Conservation (phyloP, 2,797 vertebrate genomes). For the Sylvia borin region DNA sequence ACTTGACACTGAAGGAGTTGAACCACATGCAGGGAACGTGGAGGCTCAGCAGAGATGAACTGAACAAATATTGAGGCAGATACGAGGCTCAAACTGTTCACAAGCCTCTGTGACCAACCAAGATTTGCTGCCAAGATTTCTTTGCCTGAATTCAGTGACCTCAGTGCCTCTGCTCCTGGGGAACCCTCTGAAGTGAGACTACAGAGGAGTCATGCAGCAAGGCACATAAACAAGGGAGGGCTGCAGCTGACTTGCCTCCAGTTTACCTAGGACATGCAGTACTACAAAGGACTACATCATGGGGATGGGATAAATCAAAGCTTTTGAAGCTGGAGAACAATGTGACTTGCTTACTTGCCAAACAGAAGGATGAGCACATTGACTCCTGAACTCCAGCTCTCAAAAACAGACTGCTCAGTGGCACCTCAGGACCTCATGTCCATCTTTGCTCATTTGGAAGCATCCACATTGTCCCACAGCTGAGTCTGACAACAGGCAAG, state of each 20-base stretch:
- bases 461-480: not conserved
- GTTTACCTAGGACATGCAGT: not conserved
- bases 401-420: not conserved
- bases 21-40: fast-evolving
- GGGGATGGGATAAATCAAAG: not conserved
- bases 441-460: not conserved
- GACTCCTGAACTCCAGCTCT: not conserved
- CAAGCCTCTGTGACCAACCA: fast-evolving
- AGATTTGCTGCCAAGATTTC: not conserved
- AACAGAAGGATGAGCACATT: not conserved
- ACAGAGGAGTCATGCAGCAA: not conserved
- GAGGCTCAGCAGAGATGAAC: not conserved
- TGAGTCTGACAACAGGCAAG: not conserved
- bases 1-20: not conserved
- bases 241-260: not conserved
- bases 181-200: not conserved
- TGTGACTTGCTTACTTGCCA: not conserved
- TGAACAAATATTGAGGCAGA: not conserved
- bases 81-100: not conserved
- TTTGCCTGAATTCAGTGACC: not conserved
- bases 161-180: not conserved
- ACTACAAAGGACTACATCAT: not conserved
- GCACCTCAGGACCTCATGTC: not conserved
- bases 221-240: not conserved
- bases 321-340: not conserved